Percentiles rank a stretch among this genome's conserved stretches.
These are phyloP conservation scores for Pachyseris speciosa DNA, from an alignment of 64 coral and sea anemone species.

Conservation along the genomic window DNA sequence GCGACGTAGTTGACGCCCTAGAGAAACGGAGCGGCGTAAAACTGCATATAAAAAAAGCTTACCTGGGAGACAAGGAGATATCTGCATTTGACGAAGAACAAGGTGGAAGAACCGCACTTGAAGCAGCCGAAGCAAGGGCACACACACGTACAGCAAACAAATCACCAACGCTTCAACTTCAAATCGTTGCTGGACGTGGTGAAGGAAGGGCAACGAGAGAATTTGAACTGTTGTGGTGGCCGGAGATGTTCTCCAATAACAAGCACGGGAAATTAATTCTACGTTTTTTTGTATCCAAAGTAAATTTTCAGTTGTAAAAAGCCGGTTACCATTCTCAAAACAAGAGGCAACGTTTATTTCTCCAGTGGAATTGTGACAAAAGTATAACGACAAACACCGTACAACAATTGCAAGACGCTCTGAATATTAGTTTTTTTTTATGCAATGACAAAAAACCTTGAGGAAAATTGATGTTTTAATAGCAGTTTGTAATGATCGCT, in stretches of 20 bases:
- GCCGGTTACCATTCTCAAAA: too few species aligned
- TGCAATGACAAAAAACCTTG: too few species aligned
- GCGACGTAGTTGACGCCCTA: slow-evolving; percentile 39
- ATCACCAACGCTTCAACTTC: background rate
- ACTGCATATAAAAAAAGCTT: slow-evolving; percentile 22
- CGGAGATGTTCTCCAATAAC: background rate
- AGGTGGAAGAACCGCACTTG: background rate
- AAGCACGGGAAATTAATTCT: background rate
- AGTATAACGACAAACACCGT: too few species aligned
- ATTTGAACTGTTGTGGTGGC: background rate
- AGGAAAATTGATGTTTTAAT: too few species aligned
- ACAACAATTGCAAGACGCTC: too few species aligned
- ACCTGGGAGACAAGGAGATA: slow-evolving; percentile 26
- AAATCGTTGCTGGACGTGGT: background rate
- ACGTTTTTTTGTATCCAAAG: background rate
- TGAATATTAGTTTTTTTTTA: too few species aligned
- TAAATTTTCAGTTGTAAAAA: too few species aligned
- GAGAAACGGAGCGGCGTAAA: background rate
- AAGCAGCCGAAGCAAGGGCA: too few species aligned
- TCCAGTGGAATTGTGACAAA: too few species aligned
- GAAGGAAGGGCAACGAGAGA: background rate
- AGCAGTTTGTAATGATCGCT: too few species aligned
- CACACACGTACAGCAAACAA: slow-evolving; percentile 6
- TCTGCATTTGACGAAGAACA: background rate
- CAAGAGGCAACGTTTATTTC: too few species aligned